These are phyloP conservation scores for Drosophila gaucha DNA, from an alignment of 2,888 invertebrate species.

Conservation along the genomic window DNA sequence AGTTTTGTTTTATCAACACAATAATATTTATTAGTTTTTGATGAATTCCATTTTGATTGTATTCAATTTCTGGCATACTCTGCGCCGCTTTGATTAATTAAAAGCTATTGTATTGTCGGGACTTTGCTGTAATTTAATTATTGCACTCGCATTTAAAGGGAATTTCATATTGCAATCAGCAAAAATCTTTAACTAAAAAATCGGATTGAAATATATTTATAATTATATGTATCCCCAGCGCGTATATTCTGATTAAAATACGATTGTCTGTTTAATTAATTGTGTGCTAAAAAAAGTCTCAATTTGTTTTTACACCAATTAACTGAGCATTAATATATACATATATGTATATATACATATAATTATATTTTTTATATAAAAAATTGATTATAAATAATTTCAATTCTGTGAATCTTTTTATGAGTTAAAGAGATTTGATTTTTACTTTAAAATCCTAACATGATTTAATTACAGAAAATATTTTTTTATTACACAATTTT, in stretches of 20 bases:
- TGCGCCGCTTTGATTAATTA: conserved; percentile 52
- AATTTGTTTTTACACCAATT: background rate
- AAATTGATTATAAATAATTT: too few relatives aligned
- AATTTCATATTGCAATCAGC: conserved; percentile 21
- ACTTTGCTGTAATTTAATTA: conserved; percentile 45
- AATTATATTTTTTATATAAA: background rate
- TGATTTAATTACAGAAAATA: too few relatives aligned
- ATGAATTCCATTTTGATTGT: conserved; percentile 41
- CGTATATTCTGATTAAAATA: conserved; percentile 5
- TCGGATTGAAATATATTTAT: background rate
- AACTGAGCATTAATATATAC: conserved; percentile 1
- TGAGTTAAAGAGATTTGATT: too few relatives aligned
- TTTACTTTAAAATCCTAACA: too few relatives aligned
- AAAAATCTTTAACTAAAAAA: conserved; percentile 7
- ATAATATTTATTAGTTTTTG: conserved; percentile 51
- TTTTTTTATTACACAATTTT: too few relatives aligned
- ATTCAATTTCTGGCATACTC: conserved; percentile 27
- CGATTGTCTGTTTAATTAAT: conserved; percentile 22
- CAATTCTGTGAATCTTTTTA: too few relatives aligned
- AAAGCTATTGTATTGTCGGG: conserved; percentile 33
- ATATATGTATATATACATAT: background rate
- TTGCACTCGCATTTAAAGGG: conserved; percentile 31
- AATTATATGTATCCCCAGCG: background rate
- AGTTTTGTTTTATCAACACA: conserved; percentile 29
- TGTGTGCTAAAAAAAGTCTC: background rate